Conservation (phyloP, 2,888 invertebrate genomes). For the Pyrochroa serraticornis region DNA sequence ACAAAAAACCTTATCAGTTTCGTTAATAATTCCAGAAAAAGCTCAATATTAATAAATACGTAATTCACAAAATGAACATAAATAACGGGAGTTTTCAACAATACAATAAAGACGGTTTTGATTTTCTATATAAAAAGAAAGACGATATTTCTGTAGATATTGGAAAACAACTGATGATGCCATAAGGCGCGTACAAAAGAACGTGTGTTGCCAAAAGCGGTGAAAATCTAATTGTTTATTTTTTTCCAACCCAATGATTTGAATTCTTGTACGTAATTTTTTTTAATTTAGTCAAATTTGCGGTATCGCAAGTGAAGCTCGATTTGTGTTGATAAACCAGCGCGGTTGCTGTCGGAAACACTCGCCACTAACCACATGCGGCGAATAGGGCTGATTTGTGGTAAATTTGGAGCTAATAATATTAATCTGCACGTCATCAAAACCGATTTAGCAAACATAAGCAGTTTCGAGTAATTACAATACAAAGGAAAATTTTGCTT, state of each 20-base stretch:
- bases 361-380: too few relatives aligned
- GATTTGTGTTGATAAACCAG: too few relatives aligned
- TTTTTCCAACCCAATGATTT: slow-evolving; percentile 5
- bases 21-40: neutral
- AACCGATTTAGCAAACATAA: neutral
- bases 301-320: too few relatives aligned
- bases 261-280: too few relatives aligned
- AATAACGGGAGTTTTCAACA: slow-evolving; percentile 16
- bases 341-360: too few relatives aligned
- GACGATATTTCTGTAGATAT: slow-evolving; percentile 23
- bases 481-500: neutral
- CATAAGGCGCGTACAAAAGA: slow-evolving; percentile 21
- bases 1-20: too few relatives aligned
- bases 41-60: slow-evolving; percentile 23
- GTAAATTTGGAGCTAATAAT: too few relatives aligned
- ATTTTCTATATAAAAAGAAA: slow-evolving; percentile 23
- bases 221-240: slow-evolving; percentile 20
- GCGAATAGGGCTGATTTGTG: too few relatives aligned
- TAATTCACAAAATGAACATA: slow-evolving; percentile 15
- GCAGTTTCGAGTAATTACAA: neutral
- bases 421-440: neutral
- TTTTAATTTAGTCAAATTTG: too few relatives aligned
- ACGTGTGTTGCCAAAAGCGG: slow-evolving; percentile 18
- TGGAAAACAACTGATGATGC: slow-evolving; percentile 26
- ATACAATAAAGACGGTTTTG: slow-evolving; percentile 20